Evolutionary conservation across 1,140 invertebrate genomes (phyloP), one percentile per base, ranked within the genome.

Genomic region (Himalopsyche phryganea): DNA sequence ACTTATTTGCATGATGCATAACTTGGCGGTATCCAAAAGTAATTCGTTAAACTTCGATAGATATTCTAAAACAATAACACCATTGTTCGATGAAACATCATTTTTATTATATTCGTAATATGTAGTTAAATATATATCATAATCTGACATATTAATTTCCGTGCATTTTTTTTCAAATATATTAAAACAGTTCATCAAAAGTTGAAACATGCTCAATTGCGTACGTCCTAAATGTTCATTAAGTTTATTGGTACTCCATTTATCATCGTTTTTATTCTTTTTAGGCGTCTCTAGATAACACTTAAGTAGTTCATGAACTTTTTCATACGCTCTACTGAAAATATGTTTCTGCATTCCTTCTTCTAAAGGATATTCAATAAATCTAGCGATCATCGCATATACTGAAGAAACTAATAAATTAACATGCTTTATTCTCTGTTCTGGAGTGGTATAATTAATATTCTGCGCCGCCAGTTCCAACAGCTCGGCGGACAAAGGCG

Each of bases 281-380:
- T 60, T 58, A 6, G 62, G 58, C n/a, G 62, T 33, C 28, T 64
- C 58, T n/a, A 3, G 32, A 23, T 46, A 64, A 45, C 50, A 58
- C 36, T 64, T 64, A 11, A 64, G 17, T 10, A 64, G 15, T 40
- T 60, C 50, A 20, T n/a, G 58, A 2, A 60, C 41, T 15, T 42
- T 38, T 15, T 53, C 18, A 15, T 53, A 50, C 17, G 32, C 40
- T 14, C 33, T 19, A 14, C 38, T 17, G 6, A 64, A 46, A 18
- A 60, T 57, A 6, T 19, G 1, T 35, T 57, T 60, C 2, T 45
- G 14, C 17, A 36, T 41, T 19, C 32, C 44, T 6, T 47, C 32
- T 53, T 50, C 42, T 1, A 32, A 35, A 6, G 7, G 28, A 14
- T 28, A 14, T 18, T 38, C 45, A 2, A 45, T 19, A 23, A 60